Percentiles rank a stretch among this genome's conserved stretches.
phyloP scores from a whole-genome alignment of 1,140 invertebrate species.

The Colletes latitarsis region DNA sequence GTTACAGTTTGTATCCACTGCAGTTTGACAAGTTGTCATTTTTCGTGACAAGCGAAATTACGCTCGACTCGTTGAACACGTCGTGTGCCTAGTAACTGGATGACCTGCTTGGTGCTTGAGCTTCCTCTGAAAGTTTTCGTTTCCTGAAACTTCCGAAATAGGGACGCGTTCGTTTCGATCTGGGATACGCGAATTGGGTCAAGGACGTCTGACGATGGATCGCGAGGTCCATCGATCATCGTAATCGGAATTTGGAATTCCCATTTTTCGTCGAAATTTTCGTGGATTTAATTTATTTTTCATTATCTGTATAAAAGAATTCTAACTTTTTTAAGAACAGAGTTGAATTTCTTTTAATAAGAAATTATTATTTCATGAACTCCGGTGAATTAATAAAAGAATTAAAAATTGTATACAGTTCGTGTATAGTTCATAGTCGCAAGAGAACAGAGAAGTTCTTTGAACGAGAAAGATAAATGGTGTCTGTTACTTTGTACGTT shows the following conservation, averaged over 20 bases:
- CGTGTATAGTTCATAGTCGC: too few species aligned
- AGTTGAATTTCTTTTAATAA: too few species aligned
- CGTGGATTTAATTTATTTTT: too few species aligned
- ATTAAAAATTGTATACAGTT: too few species aligned
- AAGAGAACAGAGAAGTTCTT: background rate
- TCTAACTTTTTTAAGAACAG: too few species aligned
- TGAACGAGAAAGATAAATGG: background rate
- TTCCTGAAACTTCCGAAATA: background rate
- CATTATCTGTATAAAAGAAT: too few species aligned
- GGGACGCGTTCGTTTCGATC: background rate
- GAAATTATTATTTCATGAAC: too few species aligned
- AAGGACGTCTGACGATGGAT: background rate
- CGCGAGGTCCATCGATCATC: background rate
- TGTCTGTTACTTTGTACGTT: background rate
- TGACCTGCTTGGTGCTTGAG: background rate
- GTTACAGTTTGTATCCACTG: background rate
- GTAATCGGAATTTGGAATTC: too few species aligned
- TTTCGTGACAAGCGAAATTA: constrained; percentile 30
- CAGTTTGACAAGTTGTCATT: constrained; percentile 32
- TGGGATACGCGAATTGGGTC: background rate
- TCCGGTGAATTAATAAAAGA: background rate
- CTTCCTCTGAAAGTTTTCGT: background rate
- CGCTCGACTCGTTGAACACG: background rate
- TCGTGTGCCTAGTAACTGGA: background rate
- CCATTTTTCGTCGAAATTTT: too few species aligned